Base-by-base conservation (phyloP, 2,888 invertebrate genomes). In the Margaritifera margaritifera region DNA sequence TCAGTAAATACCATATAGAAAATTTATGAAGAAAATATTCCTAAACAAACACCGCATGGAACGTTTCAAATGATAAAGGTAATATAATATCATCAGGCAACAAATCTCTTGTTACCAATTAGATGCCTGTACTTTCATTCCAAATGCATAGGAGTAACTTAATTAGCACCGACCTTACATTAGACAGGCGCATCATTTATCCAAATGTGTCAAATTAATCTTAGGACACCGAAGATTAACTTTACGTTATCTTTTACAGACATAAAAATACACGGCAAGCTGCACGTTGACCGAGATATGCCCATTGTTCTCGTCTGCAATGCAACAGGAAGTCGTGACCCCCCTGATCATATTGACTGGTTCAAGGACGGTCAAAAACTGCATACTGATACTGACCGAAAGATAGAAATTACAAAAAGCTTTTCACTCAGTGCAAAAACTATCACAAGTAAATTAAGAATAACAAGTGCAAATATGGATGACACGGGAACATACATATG, bases 401-500 rank as follows among this genome's bases (percentile, higher is more conserved):
- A 68, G 24, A 71, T 77, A 27, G 27, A 63, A 51, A 77, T 82
- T 61, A 72, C 72, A 57, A 78, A 80, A 66, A 74, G 77, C 50
- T 78, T 80, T 58, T 74, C 78, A 11, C 59, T 74, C n/a, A 60
- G 62, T 20, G 64, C 71, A 31, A 70, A 74, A 52, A 82, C 78
- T 42, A 81, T 80, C 56, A 71, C 76, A 54, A 81, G 80, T 72
- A 67, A 68, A 25, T 72, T 82, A 64, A 68, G 68, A 63, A 79
- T 79, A 51, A 61, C 70, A 65, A 59, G 77, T 58, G 77, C 78
- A 53, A 62, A 65, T 61, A 80, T 82, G 82, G 56, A 64, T 27
- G 82, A 82, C 66, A 75, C 77, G 3, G 82, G 80, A 27, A 82
- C 79, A 18, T 82, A 82, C 63, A 80, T 80, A 24, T 82, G 82